These are phyloP conservation scores for Megaleporinus macrocephalus DNA, from an alignment of 2,113 vertebrate genomes.

Conservation along the genomic window DNA sequence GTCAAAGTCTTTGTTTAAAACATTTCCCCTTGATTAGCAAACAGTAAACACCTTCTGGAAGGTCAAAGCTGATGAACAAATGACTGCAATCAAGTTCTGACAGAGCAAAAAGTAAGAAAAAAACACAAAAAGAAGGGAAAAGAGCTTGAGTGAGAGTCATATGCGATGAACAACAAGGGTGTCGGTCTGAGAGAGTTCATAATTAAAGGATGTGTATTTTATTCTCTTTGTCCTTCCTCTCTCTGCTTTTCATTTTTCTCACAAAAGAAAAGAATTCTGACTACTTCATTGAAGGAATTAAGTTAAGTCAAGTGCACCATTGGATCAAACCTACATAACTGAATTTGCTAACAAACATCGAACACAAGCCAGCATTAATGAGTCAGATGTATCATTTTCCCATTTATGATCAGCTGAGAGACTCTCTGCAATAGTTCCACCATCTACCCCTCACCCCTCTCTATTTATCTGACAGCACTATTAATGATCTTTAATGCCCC, in stretches of 20 bases:
- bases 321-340: conserved; percentile 88
- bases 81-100: conserved; percentile 72
- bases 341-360: conserved; percentile 92
- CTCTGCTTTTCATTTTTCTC: conserved; percentile 69
- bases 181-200: conserved; percentile 73
- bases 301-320: conserved; percentile 83
- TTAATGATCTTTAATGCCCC: conserved; percentile 99
- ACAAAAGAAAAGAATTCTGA: conserved; percentile 81
- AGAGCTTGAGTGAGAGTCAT: not conserved
- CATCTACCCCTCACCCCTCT: conserved; percentile 58
- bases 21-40: conserved; percentile 83
- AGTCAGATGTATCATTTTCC: conserved; percentile 96
- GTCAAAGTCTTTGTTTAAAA: conserved; percentile 84
- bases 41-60: conserved; percentile 76
- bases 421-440: conserved; percentile 72
- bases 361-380: conserved; percentile 88
- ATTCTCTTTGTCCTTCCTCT: conserved; percentile 17
- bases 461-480: conserved; percentile 92
- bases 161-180: conserved; percentile 44
- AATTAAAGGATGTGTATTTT: conserved; percentile 78
- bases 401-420: conserved; percentile 90
- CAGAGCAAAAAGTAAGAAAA: conserved; percentile 53
- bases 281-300: conserved; percentile 87
- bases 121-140: conserved; percentile 16
- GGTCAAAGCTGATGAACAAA: conserved; percentile 75